Evolutionary conservation across 2,113 vertebrate genomes (phyloP).

Genomic region (Bubalus kerabau): DNA sequence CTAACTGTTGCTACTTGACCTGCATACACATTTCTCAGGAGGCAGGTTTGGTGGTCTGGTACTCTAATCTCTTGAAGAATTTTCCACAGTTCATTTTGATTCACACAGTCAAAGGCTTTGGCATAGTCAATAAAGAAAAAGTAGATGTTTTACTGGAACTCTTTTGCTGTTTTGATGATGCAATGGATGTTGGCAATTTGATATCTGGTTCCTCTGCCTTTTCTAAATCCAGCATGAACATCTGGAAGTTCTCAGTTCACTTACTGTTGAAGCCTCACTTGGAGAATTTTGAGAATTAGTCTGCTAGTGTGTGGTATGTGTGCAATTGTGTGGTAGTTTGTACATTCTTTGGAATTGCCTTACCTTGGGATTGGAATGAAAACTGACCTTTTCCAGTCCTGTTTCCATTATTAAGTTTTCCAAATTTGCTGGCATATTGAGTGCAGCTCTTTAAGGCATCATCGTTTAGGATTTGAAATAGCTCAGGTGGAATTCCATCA

Average conservation of each 20-base stretch:
- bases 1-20: not conserved
- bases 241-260: not conserved
- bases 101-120: not conserved
- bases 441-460: not conserved
- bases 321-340: not conserved
- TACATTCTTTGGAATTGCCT: not conserved
- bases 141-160: not conserved
- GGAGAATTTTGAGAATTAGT: not conserved
- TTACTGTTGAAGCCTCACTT: not conserved
- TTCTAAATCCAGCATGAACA: not conserved
- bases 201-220: not conserved
- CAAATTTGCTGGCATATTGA: not conserved
- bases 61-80: not conserved
- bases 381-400: not conserved
- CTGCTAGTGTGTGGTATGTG: not conserved
- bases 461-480: not conserved
- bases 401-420: not conserved
- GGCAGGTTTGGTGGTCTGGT: not conserved
- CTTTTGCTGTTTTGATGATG: not conserved
- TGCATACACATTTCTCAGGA: not conserved
- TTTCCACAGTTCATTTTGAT: not conserved
- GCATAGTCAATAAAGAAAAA: not conserved
- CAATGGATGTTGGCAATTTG: not conserved
- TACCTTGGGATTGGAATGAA: not conserved
- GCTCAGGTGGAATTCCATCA: not conserved